A percentile compares a stretch with the other conserved stretches of the same genome.
phyloP scores from a whole-genome alignment of 2,113 vertebrate species.

The Mobula birostris region DNA sequence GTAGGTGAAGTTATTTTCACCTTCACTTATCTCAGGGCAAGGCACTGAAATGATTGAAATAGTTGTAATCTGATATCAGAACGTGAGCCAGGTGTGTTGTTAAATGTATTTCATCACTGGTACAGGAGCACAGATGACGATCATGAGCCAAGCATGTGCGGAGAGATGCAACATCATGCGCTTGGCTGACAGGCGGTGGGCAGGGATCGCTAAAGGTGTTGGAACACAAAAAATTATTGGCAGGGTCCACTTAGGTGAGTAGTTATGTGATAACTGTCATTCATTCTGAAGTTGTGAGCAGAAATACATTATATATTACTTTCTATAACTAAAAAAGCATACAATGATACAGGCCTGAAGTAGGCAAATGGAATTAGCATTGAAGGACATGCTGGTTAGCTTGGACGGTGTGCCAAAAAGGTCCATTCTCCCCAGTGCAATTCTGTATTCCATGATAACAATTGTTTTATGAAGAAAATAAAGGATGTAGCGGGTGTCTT shows the following conservation, averaged over 20 bases:
- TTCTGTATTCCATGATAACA: too few relatives aligned
- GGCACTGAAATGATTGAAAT: background rate
- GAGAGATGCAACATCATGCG: constrained; percentile 98
- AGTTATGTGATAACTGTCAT: background rate
- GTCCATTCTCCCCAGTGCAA: too few relatives aligned
- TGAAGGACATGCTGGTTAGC: too few relatives aligned
- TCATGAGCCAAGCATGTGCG: constrained; percentile 97
- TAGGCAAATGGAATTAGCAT: too few relatives aligned
- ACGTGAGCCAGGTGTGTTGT: background rate
- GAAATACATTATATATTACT: too few relatives aligned
- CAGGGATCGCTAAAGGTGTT: constrained; percentile 92
- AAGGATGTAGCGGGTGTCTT: background rate
- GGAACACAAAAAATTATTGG: constrained; percentile 98
- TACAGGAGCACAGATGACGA: constrained; percentile 96
- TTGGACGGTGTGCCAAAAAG: too few relatives aligned
- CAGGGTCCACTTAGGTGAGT: constrained; percentile 87
- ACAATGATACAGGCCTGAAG: too few relatives aligned
- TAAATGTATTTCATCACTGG: background rate
- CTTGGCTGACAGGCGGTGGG: constrained; percentile 92
- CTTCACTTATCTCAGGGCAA: background rate
- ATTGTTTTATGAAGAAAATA: background rate
- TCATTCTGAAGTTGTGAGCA: background rate
- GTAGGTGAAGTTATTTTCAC: background rate
- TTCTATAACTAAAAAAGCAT: too few relatives aligned
- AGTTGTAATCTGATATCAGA: background rate